Percentiles rank a stretch among this genome's conserved stretches.
phyloP scores from a whole-genome alignment of 2,797 vertebrate genomes.

The Myripristis murdjan region DNA sequence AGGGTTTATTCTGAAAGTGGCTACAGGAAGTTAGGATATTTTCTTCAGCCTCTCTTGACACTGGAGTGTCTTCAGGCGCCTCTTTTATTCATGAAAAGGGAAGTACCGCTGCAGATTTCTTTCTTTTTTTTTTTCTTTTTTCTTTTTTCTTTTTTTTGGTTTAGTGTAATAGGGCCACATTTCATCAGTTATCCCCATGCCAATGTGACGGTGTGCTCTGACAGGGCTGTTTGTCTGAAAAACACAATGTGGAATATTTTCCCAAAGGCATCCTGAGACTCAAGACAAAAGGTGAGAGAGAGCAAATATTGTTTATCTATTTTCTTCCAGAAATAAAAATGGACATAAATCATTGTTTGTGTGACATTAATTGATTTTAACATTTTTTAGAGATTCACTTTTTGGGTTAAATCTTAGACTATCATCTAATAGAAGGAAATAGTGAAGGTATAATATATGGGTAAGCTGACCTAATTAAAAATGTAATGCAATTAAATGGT shows the following conservation, averaged over 20 bases:
- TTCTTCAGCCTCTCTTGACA: background rate
- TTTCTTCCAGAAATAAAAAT: too few species aligned
- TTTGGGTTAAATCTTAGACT: too few species aligned
- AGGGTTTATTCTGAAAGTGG: conserved; percentile 65
- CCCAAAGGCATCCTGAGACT: conserved; percentile 44
- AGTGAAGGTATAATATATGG: too few species aligned
- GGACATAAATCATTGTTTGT: too few species aligned
- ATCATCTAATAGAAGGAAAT: too few species aligned
- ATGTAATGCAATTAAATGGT: too few species aligned
- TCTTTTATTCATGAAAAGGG: conserved; percentile 44
- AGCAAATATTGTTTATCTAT: background rate
- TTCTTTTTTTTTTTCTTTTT: too few species aligned
- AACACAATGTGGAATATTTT: conserved; percentile 47
- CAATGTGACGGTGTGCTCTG: background rate
- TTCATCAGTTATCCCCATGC: rapidly evolving
- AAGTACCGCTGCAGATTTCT: conserved; percentile 47
- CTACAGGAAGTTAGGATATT: conserved; percentile 38
- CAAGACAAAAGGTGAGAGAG: conserved; percentile 61
- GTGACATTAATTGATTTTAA: too few species aligned
- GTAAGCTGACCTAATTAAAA: too few species aligned
- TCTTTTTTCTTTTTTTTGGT: too few species aligned
- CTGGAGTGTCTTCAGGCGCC: conserved; percentile 3
- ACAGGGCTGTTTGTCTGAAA: background rate
- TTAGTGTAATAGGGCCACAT: background rate
- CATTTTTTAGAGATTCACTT: too few species aligned